Evolutionary conservation across 2,797 vertebrate species (phyloP).

Genomic region (Lepus townsendii): DNA sequence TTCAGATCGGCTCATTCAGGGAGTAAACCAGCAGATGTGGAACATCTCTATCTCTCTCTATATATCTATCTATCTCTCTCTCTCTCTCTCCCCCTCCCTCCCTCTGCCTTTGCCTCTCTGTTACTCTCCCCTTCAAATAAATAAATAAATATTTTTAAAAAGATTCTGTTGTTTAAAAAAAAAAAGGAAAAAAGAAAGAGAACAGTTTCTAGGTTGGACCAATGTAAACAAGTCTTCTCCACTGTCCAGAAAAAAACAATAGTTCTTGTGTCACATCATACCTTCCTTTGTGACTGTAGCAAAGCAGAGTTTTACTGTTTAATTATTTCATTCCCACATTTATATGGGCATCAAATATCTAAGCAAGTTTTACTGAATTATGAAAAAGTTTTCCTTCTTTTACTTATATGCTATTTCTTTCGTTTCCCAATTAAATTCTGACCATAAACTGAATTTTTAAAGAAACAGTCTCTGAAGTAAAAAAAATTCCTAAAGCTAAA

Average conservation of each 20-base stretch:
- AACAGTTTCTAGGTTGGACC: background rate
- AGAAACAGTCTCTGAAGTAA: constrained; percentile 5
- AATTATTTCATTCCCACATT: background rate
- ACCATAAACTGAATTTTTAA: background rate
- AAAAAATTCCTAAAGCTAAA: constrained; percentile 50
- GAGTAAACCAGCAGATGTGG: no score
- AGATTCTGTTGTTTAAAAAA: no score
- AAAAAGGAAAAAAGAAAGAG: background rate
- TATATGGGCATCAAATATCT: background rate
- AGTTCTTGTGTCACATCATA: no score
- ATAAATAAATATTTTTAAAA: no score
- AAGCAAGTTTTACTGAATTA: constrained; percentile 7
- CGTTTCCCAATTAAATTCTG: constrained; percentile 46
- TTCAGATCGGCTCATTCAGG: no score
- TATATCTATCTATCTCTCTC: background rate
- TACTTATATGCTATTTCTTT: constrained; percentile 44
- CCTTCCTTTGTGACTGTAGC: background rate
- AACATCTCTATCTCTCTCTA: background rate
- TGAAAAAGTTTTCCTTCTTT: constrained; percentile 16
- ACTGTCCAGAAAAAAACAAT: background rate
- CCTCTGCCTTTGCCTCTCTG: background rate
- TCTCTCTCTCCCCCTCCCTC: no score
- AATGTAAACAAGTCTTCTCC: background rate
- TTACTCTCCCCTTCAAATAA: no score
- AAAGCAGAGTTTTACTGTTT: background rate